Base-by-base conservation (phyloP, 2,797 vertebrate species). In the Champsocephalus gunnari region DNA sequence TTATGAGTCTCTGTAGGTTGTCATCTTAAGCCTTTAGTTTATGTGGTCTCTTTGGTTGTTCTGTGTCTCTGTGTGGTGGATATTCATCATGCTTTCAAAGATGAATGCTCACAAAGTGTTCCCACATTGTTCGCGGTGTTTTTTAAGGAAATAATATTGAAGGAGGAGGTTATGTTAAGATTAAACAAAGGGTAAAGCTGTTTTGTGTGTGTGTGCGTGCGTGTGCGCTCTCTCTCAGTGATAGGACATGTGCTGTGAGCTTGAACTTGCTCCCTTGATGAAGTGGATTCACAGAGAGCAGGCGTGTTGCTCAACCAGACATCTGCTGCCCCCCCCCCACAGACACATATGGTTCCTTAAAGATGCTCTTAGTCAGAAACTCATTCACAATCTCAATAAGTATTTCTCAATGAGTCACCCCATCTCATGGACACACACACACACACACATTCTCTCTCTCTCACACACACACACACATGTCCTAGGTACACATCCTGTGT, bases 331-430 rank as follows among this genome's bases (percentile, higher is more conserved):
- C 0, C 28, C 28, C 28, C 28, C 75, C 55, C 75, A 49, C 69
- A 79, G 65, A 72, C 76, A 84, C 80, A 82, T 58, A 82, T 81
- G 82, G 85, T 90, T 92, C 88, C 91, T 92, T 85, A 84, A 86
- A 92, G 75, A 78, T 75, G 76, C 81, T 91, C 69, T 82, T 84
- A 82, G 71, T 87, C 83, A 85, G 66, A 81, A 84, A 69, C 77
- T 83, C 88, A 91, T 92, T 93, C 89, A 92, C 82, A 80, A 88
- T 85, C 82, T 88, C 77, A 77, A 78, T 73, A 73, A 80, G 88
- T 82, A 80, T 73, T 72, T 82, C 77, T 89, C 69, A 80, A 76
- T 92, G 92, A 93, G 77, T 92, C 85, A 89, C 64, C 28, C 58
- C 16, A 2, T 19, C 75, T 66, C 19, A 3, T 45, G 53, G 41